Evolutionary conservation across 2,888 invertebrate species (phyloP).

Genomic region (Acleris literana): DNA sequence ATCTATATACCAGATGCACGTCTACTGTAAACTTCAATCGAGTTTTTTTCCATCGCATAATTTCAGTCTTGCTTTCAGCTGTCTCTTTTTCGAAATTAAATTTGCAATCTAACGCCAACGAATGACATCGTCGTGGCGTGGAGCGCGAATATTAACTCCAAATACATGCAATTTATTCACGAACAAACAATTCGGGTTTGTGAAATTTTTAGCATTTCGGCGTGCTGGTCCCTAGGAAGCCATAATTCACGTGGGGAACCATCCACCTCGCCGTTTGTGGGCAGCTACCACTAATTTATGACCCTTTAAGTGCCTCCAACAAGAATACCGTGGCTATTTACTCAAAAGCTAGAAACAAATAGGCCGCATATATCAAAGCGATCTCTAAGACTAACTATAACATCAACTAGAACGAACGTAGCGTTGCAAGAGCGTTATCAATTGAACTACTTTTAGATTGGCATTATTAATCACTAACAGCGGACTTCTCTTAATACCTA

Average conservation of each 20-base stretch:
- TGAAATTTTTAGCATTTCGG: constrained; percentile 50
- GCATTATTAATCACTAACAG: too few relatives aligned
- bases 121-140: constrained; percentile 1
- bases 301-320: constrained; percentile 75
- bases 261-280: constrained; percentile 77
- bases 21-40: background rate
- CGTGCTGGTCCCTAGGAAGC: constrained; percentile 57
- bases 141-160: constrained; percentile 26
- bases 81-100: constrained; percentile 7
- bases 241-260: constrained; percentile 75
- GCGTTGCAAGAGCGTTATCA: too few relatives aligned
- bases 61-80: constrained; percentile 1
- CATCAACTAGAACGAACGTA: too few relatives aligned
- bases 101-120: constrained; percentile 15
- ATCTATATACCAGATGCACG: background rate
- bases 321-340: constrained; percentile 62
- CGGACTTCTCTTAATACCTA: too few relatives aligned
- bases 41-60: background rate
- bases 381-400: background rate
- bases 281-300: constrained; percentile 77
- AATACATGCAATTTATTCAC: constrained; percentile 39
- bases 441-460: too few relatives aligned
- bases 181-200: constrained; percentile 42
- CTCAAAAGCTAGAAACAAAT: constrained; percentile 59
- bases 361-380: constrained; percentile 29